Evolutionary conservation across 2,888 invertebrate genomes (phyloP), one percentile per base, ranked within the genome.

Genomic region (Tenthredo mesomela): DNA sequence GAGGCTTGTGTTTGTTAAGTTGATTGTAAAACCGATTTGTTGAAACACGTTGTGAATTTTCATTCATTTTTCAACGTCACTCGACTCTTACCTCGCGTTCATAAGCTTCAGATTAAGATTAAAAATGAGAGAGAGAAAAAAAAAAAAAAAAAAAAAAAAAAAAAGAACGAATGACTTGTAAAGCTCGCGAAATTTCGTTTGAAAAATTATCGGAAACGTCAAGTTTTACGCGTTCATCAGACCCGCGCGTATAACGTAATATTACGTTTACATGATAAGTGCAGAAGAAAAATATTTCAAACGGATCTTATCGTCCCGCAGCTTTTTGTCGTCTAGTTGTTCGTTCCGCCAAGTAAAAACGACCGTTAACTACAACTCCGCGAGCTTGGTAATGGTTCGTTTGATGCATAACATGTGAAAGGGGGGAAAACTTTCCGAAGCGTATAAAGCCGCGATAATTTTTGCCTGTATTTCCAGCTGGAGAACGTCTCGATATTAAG

Each of bases 301-400:
- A 21, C 21, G 15, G 75, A 77, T 77, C 25, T 50, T 77, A 77
- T 77, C 50, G 50, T 50, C 15, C 25, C 47, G 37, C 37, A 50
- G 47, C 50, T 47, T 77, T 15, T 33, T 25, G 75, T 47, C 25
- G 25, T 25, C 25, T 50, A 50, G 50, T 77, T 25, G 75, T 77
- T 77, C 47, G 75, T 50, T 77, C 29, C 29, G 50, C 25, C 12
- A 77, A 50, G 25, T n/a, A 50, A 54, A 77, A 77, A 50, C 75
- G 75, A 50, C 43, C 15, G 75, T 47, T 77, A 21, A n/a, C 43
- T 47, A 25, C 5, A 25, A 29, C 15, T 25, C 40, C 50, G 29
- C 6, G 71, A 15, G 47, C 15, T 50, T 5, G 50, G 29, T 25
- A 40, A n/a, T 29, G 75, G n/a, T 50, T 50, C 29, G 15, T 77